Conservation (phyloP, 2,113 vertebrate species). For the Orthonyx spaldingii region DNA sequence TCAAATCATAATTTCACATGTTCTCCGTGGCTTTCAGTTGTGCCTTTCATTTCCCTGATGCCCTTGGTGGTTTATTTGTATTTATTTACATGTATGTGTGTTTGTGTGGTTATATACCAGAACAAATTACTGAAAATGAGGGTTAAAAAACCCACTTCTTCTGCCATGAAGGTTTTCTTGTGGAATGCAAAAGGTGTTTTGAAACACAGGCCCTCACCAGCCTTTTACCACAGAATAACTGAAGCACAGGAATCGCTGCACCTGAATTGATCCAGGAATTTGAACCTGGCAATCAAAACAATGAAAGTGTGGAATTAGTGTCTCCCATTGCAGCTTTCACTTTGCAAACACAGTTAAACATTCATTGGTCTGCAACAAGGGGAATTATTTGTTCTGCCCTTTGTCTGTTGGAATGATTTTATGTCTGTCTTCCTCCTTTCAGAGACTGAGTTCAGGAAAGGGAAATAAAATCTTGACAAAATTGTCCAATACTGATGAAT, state of each 20-base stretch:
- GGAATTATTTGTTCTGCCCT: neutral
- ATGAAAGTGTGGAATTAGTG: neutral
- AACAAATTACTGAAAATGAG: neutral
- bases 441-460: neutral
- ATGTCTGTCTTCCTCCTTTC: neutral
- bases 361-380: neutral
- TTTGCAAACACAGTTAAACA: neutral
- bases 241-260: fast-evolving
- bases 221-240: neutral
- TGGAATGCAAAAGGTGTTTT: neutral
- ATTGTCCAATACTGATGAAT: neutral
- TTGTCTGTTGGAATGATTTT: neutral
- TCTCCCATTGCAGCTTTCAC: neutral
- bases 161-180: neutral
- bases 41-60: neutral
- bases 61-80: neutral
- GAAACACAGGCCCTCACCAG: neutral
- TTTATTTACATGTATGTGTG: neutral
- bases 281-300: neutral
- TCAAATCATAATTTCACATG: neutral
- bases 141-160: neutral
- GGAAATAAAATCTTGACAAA: neutral
- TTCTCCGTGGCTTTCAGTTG: neutral
- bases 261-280: neutral
- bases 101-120: neutral